A percentile compares a stretch with the other conserved stretches of the same genome.
Conservation (phyloP, 2,113 vertebrate species). For the Mungos mungo region DNA sequence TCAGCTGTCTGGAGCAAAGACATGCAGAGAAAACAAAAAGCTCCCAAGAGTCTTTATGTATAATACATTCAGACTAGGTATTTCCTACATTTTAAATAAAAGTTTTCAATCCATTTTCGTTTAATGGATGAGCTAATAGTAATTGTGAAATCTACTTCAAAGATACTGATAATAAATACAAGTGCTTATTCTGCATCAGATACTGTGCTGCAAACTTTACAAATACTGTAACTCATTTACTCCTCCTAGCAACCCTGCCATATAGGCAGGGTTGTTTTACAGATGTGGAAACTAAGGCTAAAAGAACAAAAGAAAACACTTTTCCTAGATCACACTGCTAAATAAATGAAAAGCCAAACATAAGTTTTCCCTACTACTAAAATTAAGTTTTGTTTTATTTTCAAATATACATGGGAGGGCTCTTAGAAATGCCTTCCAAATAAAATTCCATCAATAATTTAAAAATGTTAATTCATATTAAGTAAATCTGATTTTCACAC, state of each 20-base stretch:
- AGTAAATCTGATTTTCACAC: background rate
- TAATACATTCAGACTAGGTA: background rate
- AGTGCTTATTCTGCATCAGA: background rate
- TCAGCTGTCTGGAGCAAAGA: background rate
- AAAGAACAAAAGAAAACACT: background rate
- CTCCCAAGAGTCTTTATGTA: background rate
- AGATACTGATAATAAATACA: background rate
- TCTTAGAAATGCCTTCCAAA: background rate
- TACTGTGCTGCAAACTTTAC: background rate
- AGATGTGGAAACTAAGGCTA: background rate
- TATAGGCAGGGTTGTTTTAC: background rate
- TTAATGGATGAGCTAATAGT: background rate
- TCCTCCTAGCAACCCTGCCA: background rate
- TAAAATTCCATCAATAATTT: background rate
- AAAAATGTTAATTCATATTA: background rate
- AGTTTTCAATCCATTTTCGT: background rate
- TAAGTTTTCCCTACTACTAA: background rate
- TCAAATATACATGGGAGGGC: background rate
- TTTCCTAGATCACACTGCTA: background rate
- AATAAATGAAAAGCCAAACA: background rate
- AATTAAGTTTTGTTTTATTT: background rate
- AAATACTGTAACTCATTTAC: background rate
- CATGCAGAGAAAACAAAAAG: background rate
- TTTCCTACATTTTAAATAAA: background rate
- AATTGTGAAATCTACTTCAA: background rate